Percentiles rank a stretch among this genome's conserved stretches.
These are phyloP conservation scores for Theristicus caerulescens DNA, from an alignment of 2,113 vertebrate species.

Conservation along the genomic window DNA sequence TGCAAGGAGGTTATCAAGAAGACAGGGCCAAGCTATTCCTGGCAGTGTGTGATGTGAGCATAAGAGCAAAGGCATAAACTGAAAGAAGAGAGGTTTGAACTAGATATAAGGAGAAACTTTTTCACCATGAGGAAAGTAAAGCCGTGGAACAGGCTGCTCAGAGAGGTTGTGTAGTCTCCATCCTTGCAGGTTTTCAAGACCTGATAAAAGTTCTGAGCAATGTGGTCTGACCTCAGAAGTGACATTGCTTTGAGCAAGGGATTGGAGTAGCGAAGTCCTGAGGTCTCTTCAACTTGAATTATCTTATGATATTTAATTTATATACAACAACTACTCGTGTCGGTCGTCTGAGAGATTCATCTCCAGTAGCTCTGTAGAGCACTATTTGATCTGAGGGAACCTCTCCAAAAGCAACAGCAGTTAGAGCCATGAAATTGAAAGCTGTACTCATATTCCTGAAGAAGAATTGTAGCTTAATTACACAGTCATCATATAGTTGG, in stretches of 20 bases:
- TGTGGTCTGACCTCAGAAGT: neutral
- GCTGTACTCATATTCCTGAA: neutral
- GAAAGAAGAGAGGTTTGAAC: neutral
- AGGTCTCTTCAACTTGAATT: neutral
- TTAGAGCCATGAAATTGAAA: neutral
- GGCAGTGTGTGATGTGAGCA: rapidly evolving
- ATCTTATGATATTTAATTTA: neutral
- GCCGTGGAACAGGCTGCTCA: neutral
- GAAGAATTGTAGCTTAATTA: neutral
- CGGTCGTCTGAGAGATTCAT: neutral
- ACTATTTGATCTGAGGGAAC: neutral
- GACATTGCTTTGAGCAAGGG: neutral
- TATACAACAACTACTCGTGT: neutral
- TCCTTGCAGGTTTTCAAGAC: neutral
- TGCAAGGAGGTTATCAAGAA: neutral
- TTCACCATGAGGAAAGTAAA: neutral
- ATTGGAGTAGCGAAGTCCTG: neutral
- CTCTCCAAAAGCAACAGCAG: neutral
- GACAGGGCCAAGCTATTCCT: neutral
- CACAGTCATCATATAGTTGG: neutral
- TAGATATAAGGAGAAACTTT: neutral
- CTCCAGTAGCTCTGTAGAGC: neutral
- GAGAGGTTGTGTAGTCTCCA: neutral
- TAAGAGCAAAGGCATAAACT: neutral
- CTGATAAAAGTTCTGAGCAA: neutral